Evolutionary conservation across 2,113 vertebrate genomes (phyloP).

Genomic region (Scytalopus superciliaris): DNA sequence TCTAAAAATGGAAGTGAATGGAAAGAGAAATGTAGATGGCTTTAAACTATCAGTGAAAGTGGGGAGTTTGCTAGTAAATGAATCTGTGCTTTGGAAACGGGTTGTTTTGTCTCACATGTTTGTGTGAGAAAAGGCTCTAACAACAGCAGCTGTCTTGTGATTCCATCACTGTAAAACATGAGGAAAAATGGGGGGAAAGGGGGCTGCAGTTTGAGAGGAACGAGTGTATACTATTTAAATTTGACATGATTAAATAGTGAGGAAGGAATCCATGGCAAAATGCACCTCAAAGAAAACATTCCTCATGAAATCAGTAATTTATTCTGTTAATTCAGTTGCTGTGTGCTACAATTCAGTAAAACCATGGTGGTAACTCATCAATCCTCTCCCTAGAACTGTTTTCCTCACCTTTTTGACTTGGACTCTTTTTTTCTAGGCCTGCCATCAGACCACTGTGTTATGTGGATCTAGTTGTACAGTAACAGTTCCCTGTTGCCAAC

Average conservation of each 20-base stretch:
- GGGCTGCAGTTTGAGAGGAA: background rate
- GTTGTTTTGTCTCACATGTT: background rate
- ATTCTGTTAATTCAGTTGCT: background rate
- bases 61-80: background rate
- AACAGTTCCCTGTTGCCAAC: background rate
- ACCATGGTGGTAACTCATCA: accelerated
- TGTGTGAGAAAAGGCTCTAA: background rate
- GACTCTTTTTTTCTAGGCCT: background rate
- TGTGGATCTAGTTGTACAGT: background rate
- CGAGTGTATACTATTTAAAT: background rate
- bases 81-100: background rate
- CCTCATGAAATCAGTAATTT: background rate
- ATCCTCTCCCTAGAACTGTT: background rate
- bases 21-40: background rate
- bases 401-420: background rate
- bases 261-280: background rate
- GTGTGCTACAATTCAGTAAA: background rate
- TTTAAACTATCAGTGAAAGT: background rate
- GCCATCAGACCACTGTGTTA: background rate
- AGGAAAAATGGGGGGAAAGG: background rate
- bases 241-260: background rate
- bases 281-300: background rate
- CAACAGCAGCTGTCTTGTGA: background rate
- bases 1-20: background rate
- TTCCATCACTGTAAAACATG: background rate